phyloP scores from a whole-genome alignment of 2,888 invertebrate genomes.

The Ligdia adustata region DNA sequence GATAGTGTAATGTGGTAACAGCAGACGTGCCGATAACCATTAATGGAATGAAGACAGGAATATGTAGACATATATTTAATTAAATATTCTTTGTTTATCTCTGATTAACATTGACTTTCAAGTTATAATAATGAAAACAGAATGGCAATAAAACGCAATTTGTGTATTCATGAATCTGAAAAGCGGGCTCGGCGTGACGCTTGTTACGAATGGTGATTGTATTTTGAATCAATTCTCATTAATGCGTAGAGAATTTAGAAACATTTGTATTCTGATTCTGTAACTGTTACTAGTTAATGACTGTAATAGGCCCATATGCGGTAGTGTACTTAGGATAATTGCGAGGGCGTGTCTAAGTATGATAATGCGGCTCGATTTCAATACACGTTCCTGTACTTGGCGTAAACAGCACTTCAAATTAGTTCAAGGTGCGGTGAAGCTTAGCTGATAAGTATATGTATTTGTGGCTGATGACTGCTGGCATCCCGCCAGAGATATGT shows the following conservation, averaged over 20 bases:
- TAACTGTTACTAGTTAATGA: conserved; percentile 1
- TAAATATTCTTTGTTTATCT: conserved; percentile 39
- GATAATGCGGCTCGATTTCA: conserved; percentile 35
- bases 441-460: conserved; percentile 47
- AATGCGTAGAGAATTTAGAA: conserved; percentile 43
- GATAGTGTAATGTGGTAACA: too few species aligned
- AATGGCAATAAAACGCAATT: conserved; percentile 56
- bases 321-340: conserved; percentile 38
- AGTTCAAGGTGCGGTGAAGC: conserved; percentile 46
- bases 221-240: conserved; percentile 60
- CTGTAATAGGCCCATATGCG: conserved; percentile 4
- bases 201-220: conserved; percentile 57
- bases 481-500: conserved; percentile 59
- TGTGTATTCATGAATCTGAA: conserved; percentile 65
- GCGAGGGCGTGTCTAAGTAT: conserved; percentile 28
- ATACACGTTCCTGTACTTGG: conserved; percentile 29
- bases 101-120: conserved; percentile 48
- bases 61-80: too few species aligned
- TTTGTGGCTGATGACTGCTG: conserved; percentile 43
- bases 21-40: too few species aligned
- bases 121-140: conserved; percentile 50
- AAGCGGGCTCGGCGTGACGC: conserved; percentile 38
- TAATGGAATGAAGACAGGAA: too few species aligned
- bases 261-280: conserved; percentile 43
- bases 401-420: conserved; percentile 41